Percentiles rank a stretch among this genome's conserved stretches.
phyloP scores from a whole-genome alignment of 2,113 vertebrate species.

The Ctenomys sociabilis region DNA sequence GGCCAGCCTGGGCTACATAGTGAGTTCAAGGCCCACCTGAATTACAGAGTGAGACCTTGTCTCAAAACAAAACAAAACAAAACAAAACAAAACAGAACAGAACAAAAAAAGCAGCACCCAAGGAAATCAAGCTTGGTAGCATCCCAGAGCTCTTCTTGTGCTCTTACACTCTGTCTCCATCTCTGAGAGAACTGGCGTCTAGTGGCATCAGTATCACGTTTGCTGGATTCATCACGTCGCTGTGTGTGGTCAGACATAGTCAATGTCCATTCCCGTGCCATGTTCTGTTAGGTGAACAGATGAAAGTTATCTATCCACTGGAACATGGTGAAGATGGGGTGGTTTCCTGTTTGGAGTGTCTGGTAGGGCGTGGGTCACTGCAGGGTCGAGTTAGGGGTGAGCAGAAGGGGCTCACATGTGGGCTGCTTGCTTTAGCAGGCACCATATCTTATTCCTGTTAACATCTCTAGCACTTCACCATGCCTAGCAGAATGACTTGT shows the following conservation, averaged over 20 bases:
- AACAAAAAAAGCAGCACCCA: background rate
- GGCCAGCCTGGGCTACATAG: background rate
- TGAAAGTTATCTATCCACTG: background rate
- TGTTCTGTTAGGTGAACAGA: background rate
- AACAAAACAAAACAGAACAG: background rate
- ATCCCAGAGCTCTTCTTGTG: background rate
- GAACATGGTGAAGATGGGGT: background rate
- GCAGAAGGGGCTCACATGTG: background rate
- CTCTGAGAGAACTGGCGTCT: background rate
- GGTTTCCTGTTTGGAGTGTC: background rate
- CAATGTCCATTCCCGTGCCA: background rate
- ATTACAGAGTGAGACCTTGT: background rate
- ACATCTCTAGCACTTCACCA: background rate
- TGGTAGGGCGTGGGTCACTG: background rate
- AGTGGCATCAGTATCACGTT: background rate
- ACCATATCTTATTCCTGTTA: slow-evolving; percentile 1
- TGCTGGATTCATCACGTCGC: background rate
- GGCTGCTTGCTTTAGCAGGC: background rate
- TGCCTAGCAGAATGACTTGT: background rate
- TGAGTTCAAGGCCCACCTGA: background rate
- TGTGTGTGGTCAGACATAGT: background rate
- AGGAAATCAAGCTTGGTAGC: background rate
- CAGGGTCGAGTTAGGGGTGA: too few species aligned
- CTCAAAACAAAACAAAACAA: too few species aligned
- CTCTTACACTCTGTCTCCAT: background rate